Evolutionary conservation across 1,140 invertebrate species (phyloP), one percentile per base, ranked within the genome.

Genomic region (Streblospio benedicti): DNA sequence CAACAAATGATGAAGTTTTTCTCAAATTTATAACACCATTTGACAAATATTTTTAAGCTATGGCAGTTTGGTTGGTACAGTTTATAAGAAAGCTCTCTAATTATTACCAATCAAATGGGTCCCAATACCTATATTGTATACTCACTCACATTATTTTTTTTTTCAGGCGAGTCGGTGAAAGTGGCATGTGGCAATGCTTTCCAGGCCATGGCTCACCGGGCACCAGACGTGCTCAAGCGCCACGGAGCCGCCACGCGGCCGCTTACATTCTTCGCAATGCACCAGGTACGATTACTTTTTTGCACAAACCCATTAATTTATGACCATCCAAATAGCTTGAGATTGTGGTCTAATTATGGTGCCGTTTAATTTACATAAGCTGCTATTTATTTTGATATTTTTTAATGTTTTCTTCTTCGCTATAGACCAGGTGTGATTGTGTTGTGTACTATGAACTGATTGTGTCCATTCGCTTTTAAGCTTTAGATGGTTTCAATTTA

Each of bases 201-300:
- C 4, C 87, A 90, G 62, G 85, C 90, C 0, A 86, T 93, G 66
- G 85, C 87, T 50, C 86, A 85, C 63, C 85, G 91, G 47, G 89
- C 87, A 77, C 85, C 88, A 57, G 91, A 93, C 52, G 80, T 89
- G 35, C 77, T 94, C 25, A 90, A 87, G 69, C 83, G 87, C 62
- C 87, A 91, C 71, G 84, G 87, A n/a, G 82, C 85, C 27, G 78
- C 85, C 32, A 80, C 91, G 30, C 80, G 93, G 65, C 90, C 91
- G 6, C 79, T 93, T 27, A 84, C 87, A 9, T 94, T 94, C 72
- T 85, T 93, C 65, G 91, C 89, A 18, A 93, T 91, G 87, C 91
- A 93, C 71, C 83, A 53, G 82, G 81, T 81, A 31, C 16, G 59
- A n/a, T n/a, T 16, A 14, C 38, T 35, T 35, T 12, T 57, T 55